Conservation (phyloP, 2,797 vertebrate genomes). For the Pelodytes ibericus region DNA sequence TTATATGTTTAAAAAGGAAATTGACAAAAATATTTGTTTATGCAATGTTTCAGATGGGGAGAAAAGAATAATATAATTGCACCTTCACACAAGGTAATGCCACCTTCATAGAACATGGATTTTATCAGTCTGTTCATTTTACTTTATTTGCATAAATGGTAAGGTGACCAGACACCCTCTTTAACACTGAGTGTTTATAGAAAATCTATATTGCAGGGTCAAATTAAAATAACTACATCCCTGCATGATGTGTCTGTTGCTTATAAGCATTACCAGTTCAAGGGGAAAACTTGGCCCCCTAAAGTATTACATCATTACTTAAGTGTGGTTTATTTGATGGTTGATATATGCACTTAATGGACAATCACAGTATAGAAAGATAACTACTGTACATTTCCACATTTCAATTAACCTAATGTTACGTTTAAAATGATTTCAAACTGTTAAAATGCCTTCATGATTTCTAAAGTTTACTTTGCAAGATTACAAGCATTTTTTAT, state of each 20-base stretch:
- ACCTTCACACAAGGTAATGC: neutral
- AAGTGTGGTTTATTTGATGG: neutral
- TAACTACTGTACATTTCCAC: conserved; percentile 22
- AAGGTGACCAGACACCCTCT: neutral
- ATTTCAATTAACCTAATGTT: conserved; percentile 1
- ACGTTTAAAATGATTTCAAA: conserved; percentile 17
- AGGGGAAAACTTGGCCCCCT: neutral
- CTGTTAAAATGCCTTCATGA: conserved; percentile 51
- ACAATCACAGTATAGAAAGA: conserved; percentile 40
- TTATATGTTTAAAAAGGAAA: conserved; percentile 65
- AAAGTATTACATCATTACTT: neutral
- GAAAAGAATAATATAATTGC: neutral
- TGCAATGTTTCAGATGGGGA: conserved; percentile 60
- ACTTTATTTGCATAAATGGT: neutral
- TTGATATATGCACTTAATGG: conserved; percentile 32
- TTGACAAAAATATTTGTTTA: conserved; percentile 72
- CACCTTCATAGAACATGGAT: neutral
- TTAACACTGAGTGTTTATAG: no score
- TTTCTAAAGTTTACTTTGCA: neutral
- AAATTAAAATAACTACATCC: no score
- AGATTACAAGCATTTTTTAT: no score
- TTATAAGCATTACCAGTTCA: no score
- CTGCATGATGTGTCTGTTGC: no score
- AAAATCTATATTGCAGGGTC: no score
- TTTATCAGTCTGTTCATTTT: neutral